Conservation (phyloP, 2,113 vertebrate genomes). For the Anser brachyrhynchus region DNA sequence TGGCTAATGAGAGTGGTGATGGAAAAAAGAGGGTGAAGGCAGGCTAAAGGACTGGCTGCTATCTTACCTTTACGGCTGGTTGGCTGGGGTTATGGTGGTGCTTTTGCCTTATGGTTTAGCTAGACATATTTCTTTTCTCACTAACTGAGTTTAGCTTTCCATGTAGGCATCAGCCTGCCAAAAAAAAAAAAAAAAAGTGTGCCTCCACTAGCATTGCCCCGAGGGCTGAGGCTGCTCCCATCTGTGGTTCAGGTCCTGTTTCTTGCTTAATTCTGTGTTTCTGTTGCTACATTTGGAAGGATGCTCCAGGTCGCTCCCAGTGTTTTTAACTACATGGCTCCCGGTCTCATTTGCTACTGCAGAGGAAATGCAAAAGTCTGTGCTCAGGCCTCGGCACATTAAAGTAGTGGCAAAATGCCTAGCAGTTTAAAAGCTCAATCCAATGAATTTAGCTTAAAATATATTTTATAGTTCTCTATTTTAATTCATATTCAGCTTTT, state of each 20-base stretch:
- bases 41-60: background rate
- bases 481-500: background rate
- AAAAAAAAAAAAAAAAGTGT: background rate
- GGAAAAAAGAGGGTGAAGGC: background rate
- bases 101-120: background rate
- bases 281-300: background rate
- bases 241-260: too few species aligned
- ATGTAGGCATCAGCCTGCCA: background rate
- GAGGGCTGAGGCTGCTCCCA: background rate
- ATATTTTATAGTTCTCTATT: background rate
- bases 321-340: background rate
- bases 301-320: background rate
- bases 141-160: background rate
- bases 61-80: background rate
- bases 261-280: background rate
- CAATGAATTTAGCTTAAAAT: background rate
- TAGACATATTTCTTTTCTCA: background rate
- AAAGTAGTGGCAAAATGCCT: background rate
- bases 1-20: background rate
- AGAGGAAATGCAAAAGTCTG: background rate
- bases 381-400: background rate
- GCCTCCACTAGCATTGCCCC: background rate
- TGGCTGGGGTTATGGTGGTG: too few species aligned
- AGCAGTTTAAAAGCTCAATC: background rate
- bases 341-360: background rate